Percentiles rank a stretch among this genome's conserved stretches.
Conservation (phyloP, 2,113 vertebrate species). For the Eclectus roratus region DNA sequence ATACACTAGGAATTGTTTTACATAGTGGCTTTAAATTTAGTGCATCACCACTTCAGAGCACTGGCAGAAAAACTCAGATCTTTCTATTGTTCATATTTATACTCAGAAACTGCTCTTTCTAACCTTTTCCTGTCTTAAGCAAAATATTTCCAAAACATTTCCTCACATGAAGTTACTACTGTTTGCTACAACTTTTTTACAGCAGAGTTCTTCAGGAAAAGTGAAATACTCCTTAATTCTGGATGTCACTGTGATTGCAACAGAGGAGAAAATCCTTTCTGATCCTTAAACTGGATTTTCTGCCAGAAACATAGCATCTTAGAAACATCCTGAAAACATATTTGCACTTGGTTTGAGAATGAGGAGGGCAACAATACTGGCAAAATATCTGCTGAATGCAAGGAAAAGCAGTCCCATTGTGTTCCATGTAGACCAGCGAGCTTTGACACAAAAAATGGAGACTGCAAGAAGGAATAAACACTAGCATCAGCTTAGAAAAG, state of each 20-base stretch:
- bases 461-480: not conserved
- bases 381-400: not conserved
- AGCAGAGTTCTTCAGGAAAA: not conserved
- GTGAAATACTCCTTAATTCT: not conserved
- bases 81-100: not conserved
- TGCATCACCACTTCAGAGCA: not conserved
- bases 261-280: not conserved
- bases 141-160: not conserved
- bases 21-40: not conserved
- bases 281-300: not conserved
- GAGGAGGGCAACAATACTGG: not conserved
- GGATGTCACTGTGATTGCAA: not conserved
- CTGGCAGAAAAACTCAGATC: not conserved
- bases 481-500: not conserved
- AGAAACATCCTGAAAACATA: not conserved
- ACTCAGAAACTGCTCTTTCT: not conserved
- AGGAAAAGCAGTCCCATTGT: fast-evolving
- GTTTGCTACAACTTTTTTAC: not conserved
- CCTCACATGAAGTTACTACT: not conserved
- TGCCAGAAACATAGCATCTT: not conserved
- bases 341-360: not conserved
- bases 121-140: not conserved
- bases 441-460: not conserved
- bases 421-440: fast-evolving
- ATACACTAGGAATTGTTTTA: not conserved